Evolutionary conservation across 35 echinoderm and acorn worm species (phyloP).

Genomic region (Diadema setosum): DNA sequence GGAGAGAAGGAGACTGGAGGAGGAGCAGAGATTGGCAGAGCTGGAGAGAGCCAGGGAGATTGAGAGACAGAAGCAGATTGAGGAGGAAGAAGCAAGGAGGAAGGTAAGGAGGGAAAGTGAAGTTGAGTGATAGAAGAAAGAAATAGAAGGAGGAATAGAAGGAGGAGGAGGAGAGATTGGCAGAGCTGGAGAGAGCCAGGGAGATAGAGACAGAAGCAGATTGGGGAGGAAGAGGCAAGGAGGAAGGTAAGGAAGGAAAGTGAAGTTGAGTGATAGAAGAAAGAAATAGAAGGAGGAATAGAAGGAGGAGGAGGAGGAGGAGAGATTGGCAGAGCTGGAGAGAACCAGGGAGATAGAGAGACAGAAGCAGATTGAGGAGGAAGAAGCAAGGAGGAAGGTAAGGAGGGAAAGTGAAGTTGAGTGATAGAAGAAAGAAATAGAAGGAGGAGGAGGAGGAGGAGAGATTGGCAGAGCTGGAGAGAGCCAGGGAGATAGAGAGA

Average conservation of each 20-base stretch:
- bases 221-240: too few relatives aligned
- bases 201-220: too few relatives aligned
- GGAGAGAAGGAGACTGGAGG: slow-evolving; percentile 30
- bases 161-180: too few relatives aligned
- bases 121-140: not conserved
- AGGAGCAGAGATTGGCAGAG: slow-evolving; percentile 72
- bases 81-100: slow-evolving; percentile 74
- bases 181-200: too few relatives aligned
- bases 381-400: slow-evolving; percentile 80
- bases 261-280: slow-evolving; percentile 82
- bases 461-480: slow-evolving; percentile 64
- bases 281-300: slow-evolving; percentile 73
- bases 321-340: slow-evolving; percentile 67
- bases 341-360: slow-evolving; percentile 66
- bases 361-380: slow-evolving; percentile 58
- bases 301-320: slow-evolving; percentile 58
- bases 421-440: slow-evolving; percentile 68
- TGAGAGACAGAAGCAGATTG: slow-evolving; percentile 50
- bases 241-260: too few relatives aligned
- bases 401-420: too few relatives aligned
- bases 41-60: slow-evolving; percentile 75
- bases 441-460: slow-evolving; percentile 80
- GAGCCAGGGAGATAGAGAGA: slow-evolving; percentile 65
- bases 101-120: slow-evolving; percentile 48
- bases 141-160: too few relatives aligned